Evolutionary conservation across 2,888 invertebrate species (phyloP), one percentile per base, ranked within the genome.

Genomic region (Blera fallax): DNA sequence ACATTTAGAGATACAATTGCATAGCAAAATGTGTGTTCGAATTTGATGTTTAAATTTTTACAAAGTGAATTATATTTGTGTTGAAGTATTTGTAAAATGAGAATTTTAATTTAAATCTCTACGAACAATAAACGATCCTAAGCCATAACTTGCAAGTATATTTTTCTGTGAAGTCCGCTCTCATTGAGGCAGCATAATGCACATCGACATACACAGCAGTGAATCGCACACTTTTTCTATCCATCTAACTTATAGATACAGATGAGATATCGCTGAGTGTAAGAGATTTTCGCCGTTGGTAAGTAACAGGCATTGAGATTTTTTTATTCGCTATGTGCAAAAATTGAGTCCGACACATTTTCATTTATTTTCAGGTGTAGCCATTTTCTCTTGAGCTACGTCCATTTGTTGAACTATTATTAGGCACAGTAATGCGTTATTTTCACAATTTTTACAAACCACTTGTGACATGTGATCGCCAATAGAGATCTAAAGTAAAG

Each of bases 401-500:
- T 87, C 83, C 77, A 88, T 88, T 65, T 87, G 78, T 56, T 87
- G 69, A 43, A 88, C 74, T 7, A 85, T 87, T 11, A 84, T 29
- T 7, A 77, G 56, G 48, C 87, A 88, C 0, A 76, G 54, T 48
- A 87, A 43, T 2, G 87, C 54, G 58, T 87, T 87, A 7, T 83
- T 81, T 18, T 87, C 67, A 72, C 88, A 88, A 32, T 69, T 52
- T 74, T 73, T 62, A 48, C 88, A 88, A 4, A 77, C 76, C 18
- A 67, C 37, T 72, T 88, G 87, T 0, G 88, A 87, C 45, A 80
- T 58, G n/a, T 73, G 58, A 83, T 88, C 88, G 11, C 77, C 70
- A 27, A 58, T 8, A n/a, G 62, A 58, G 4, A 87, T 87, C 87
- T 87, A 18, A 16, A 62, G 62, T 37, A 27, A 32, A 58, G 50